phyloP scores from a whole-genome alignment of 2,797 vertebrate genomes.

The Sardinella longiceps region DNA sequence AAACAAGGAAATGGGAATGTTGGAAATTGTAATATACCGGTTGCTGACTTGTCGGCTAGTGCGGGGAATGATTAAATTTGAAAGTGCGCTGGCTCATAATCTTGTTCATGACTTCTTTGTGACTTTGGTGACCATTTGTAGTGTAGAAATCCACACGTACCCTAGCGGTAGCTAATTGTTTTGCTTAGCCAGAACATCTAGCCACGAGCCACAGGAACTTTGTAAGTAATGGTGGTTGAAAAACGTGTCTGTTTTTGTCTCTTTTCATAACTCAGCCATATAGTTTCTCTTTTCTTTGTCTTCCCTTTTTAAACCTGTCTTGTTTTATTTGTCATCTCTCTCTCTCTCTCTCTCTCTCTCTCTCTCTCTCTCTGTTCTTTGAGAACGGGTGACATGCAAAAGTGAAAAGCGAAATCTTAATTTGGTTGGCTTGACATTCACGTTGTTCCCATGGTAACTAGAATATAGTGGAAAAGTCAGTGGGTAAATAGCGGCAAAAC shows the following conservation, averaged over 20 bases:
- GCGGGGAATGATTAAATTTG: too few relatives aligned
- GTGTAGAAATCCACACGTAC: too few relatives aligned
- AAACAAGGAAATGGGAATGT: too few relatives aligned
- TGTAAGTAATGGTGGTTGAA: not conserved
- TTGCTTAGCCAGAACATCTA: too few relatives aligned
- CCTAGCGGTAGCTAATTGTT: too few relatives aligned
- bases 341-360: not conserved
- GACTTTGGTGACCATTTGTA: too few relatives aligned
- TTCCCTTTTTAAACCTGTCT: not conserved
- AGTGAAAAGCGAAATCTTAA: not conserved
- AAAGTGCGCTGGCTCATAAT: too few relatives aligned
- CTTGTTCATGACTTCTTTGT: too few relatives aligned
- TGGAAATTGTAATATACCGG: too few relatives aligned
- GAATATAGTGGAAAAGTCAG: not conserved
- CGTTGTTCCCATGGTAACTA: constrained; percentile 3
- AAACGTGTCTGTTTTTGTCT: not conserved
- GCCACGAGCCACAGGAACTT: not conserved
- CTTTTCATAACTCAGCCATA: not conserved
- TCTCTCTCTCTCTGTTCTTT: not conserved
- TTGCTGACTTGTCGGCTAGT: too few relatives aligned
- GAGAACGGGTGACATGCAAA: not conserved
- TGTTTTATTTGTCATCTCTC: not conserved
- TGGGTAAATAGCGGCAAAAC: not conserved
- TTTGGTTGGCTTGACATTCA: constrained; percentile 14
- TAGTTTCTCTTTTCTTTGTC: not conserved